Evolutionary conservation across 2,113 vertebrate species (phyloP).

Genomic region (Nyctibius bracteatus): DNA sequence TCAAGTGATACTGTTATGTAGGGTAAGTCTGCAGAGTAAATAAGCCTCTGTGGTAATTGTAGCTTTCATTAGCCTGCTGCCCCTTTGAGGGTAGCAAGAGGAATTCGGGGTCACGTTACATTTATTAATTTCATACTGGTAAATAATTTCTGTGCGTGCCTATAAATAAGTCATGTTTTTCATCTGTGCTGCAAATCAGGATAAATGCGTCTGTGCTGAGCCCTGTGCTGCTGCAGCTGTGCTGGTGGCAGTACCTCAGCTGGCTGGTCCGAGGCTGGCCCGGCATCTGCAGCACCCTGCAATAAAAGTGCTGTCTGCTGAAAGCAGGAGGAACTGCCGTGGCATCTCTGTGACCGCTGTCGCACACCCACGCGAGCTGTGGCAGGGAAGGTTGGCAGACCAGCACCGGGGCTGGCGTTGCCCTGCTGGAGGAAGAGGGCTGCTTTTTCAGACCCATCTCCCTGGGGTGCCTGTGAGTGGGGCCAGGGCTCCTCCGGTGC

Average conservation of each 20-base stretch:
- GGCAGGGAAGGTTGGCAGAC: accelerated
- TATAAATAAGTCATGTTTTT: not conserved
- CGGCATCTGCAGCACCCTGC: not conserved
- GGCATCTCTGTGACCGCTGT: too few species aligned
- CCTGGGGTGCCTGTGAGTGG: accelerated
- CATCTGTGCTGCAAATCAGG: not conserved
- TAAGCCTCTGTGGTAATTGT: not conserved
- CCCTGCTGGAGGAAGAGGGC: too few species aligned
- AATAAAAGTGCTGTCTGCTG: accelerated
- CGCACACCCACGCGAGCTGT: accelerated
- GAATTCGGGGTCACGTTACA: not conserved
- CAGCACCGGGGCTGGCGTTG: accelerated
- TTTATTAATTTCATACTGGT: not conserved
- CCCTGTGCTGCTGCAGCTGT: not conserved
- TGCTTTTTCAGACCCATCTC: too few species aligned
- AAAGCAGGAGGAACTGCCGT: not conserved
- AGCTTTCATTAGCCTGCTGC: not conserved
- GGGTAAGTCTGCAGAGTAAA: not conserved
- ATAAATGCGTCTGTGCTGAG: not conserved
- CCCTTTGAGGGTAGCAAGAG: not conserved
- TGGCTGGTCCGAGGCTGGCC: not conserved
- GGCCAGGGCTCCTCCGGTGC: accelerated
- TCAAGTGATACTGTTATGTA: not conserved
- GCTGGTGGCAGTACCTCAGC: not conserved
- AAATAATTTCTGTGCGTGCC: not conserved